phyloP scores from a whole-genome alignment of 2,888 invertebrate genomes.

The Ectobius pallidus region DNA sequence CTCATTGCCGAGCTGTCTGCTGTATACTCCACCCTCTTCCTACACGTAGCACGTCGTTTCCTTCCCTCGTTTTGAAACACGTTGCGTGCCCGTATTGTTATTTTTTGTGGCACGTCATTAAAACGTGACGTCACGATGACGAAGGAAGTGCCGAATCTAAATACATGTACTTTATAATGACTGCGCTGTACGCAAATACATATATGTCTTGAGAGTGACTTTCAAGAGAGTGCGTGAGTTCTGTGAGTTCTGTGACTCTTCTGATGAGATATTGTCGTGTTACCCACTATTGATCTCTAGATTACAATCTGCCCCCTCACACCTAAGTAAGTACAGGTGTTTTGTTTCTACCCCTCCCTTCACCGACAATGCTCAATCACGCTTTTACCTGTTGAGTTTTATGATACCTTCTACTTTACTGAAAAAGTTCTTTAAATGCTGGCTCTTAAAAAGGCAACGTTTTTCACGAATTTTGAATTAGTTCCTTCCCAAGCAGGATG shows the following conservation, averaged over 20 bases:
- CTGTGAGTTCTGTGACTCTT: too few species aligned
- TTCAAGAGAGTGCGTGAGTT: too few species aligned
- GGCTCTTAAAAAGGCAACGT: too few species aligned
- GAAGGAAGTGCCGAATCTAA: conserved; percentile 20
- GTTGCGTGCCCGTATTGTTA: conserved; percentile 9
- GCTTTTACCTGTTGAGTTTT: conserved; percentile 32
- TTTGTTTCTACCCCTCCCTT: not conserved
- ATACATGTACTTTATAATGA: conserved; percentile 13
- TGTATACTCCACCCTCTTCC: conserved; percentile 2
- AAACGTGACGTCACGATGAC: conserved; percentile 23
- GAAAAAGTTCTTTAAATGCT: too few species aligned
- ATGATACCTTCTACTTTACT: not conserved
- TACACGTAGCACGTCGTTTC: conserved; percentile 1
- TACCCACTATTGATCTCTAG: conserved; percentile 15
- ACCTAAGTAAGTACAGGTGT: conserved; percentile 6
- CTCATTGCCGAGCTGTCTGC: not conserved
- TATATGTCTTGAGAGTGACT: too few species aligned
- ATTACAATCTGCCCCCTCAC: conserved; percentile 14
- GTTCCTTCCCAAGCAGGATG: too few species aligned
- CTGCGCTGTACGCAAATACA: too few species aligned
- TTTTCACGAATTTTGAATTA: too few species aligned
- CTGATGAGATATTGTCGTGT: conserved; percentile 16
- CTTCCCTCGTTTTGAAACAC: conserved; percentile 11
- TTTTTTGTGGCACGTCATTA: conserved; percentile 22
- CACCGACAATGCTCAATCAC: conserved; percentile 29